Evolutionary conservation across 2,888 invertebrate species (phyloP).

Genomic region (Hemistola chrysoprasaria): DNA sequence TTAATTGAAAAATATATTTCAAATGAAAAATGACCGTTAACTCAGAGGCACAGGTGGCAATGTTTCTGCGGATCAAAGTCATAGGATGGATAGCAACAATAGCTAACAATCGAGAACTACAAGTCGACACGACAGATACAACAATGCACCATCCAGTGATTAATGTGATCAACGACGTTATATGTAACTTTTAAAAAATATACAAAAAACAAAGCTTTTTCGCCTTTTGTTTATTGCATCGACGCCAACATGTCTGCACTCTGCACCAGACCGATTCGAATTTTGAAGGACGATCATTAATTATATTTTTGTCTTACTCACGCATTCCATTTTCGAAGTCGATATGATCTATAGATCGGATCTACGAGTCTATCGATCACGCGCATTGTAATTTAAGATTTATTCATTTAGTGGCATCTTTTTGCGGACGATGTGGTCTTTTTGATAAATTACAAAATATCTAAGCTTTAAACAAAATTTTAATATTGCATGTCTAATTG

Average conservation of each 20-base stretch:
- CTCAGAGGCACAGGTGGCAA: slow-evolving; percentile 64
- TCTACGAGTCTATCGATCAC: slow-evolving; percentile 80
- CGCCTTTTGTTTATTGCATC: slow-evolving; percentile 77
- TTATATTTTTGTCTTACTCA: slow-evolving; percentile 83
- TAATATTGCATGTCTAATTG: slow-evolving; percentile 53
- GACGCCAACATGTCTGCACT: slow-evolving; percentile 81
- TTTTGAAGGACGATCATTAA: slow-evolving; percentile 77
- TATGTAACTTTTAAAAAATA: slow-evolving; percentile 69
- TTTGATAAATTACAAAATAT: slow-evolving; percentile 55
- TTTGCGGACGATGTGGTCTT: slow-evolving; percentile 64
- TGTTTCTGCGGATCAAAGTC: slow-evolving; percentile 55
- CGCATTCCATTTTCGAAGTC: slow-evolving; percentile 78
- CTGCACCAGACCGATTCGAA: slow-evolving; percentile 78
- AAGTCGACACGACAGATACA: slow-evolving; percentile 72
- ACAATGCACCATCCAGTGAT: slow-evolving; percentile 71
- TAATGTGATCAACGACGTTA: slow-evolving; percentile 73
- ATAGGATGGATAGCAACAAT: slow-evolving; percentile 62
- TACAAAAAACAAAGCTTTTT: slow-evolving; percentile 68
- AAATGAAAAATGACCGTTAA: slow-evolving; percentile 29
- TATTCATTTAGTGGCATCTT: slow-evolving; percentile 79
- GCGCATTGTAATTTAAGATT: slow-evolving; percentile 72
- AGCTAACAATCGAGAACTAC: slow-evolving; percentile 51
- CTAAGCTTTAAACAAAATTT: slow-evolving; percentile 50
- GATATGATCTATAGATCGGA: slow-evolving; percentile 82
- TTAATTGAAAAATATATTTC: too few relatives aligned